Conservation (phyloP, 2,797 vertebrate species). For the Tinamus major region DNA sequence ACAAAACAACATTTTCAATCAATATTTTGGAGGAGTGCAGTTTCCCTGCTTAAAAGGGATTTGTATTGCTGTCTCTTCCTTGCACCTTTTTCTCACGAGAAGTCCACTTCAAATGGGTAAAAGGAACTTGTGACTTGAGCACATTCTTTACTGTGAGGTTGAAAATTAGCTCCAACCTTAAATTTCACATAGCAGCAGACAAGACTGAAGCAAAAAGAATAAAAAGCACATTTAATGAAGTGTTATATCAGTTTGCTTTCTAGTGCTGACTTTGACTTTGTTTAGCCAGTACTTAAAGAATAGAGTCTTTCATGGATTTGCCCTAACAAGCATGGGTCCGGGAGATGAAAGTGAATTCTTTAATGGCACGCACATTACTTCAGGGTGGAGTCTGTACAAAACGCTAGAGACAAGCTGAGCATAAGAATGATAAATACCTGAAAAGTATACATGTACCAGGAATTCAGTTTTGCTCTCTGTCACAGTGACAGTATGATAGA, state of each 20-base stretch:
- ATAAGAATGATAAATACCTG: conserved; percentile 28
- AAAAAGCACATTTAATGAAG: conserved; percentile 46
- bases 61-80: conserved; percentile 27
- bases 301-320: conserved; percentile 68
- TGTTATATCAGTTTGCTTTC: conserved; percentile 52
- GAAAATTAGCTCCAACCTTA: conserved; percentile 17
- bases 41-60: conserved; percentile 6
- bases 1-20: conserved; percentile 29
- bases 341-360: conserved; percentile 77
- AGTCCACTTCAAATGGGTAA: neutral
- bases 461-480: neutral
- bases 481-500: neutral
- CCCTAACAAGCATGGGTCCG: conserved; percentile 58
- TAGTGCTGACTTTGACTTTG: conserved; percentile 67
- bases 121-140: conserved; percentile 27
- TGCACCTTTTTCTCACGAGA: conserved; percentile 47
- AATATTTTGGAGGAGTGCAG: conserved; percentile 35
- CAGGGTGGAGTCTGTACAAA: conserved; percentile 27
- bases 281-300: conserved; percentile 55
- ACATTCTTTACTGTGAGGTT: conserved; percentile 23
- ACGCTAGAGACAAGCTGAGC: neutral
- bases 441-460: neutral
- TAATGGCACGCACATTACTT: conserved; percentile 33
- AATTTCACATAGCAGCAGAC: conserved; percentile 32
- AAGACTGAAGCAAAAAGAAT: conserved; percentile 47